phyloP scores from a whole-genome alignment of 2,888 invertebrate species.

The Aspidiotus destructor region DNA sequence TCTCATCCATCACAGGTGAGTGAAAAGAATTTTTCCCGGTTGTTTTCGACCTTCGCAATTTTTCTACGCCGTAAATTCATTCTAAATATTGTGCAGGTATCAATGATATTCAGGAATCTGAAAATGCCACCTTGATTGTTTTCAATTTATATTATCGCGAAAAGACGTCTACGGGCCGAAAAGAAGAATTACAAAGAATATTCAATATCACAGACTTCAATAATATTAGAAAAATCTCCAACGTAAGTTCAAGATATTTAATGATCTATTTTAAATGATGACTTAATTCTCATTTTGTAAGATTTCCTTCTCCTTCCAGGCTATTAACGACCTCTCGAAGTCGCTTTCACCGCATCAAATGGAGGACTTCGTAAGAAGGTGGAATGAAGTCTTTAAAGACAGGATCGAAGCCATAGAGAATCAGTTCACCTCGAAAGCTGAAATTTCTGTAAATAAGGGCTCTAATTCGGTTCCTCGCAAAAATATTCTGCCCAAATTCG shows the following conservation, averaged over 20 bases:
- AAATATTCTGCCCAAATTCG: neutral
- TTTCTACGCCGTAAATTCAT: neutral
- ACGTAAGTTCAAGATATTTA: conserved; percentile 1
- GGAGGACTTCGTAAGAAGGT: conserved; percentile 18
- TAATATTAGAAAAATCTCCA: conserved; percentile 17
- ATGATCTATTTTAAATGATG: neutral
- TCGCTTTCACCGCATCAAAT: conserved; percentile 12
- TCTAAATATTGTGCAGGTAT: conserved; percentile 2
- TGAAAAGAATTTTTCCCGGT: neutral
- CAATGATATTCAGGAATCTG: neutral
- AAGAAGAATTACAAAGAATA: conserved; percentile 25
- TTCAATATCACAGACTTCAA: conserved; percentile 18
- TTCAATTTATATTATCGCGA: conserved; percentile 19
- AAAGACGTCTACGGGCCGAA: conserved; percentile 9
- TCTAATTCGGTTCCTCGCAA: neutral
- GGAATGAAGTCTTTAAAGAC: conserved; percentile 24
- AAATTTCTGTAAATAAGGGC: neutral
- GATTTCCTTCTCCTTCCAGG: neutral
- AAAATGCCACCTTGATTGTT: conserved; percentile 13
- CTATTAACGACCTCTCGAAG: conserved; percentile 14
- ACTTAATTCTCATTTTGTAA: neutral
- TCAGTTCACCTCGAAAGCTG: neutral
- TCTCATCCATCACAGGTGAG: conserved; percentile 16
- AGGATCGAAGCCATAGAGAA: conserved; percentile 20
- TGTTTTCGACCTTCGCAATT: too few species aligned